Conservation (phyloP, 2,888 invertebrate species). For the Cataglyphis rosenhaueri region DNA sequence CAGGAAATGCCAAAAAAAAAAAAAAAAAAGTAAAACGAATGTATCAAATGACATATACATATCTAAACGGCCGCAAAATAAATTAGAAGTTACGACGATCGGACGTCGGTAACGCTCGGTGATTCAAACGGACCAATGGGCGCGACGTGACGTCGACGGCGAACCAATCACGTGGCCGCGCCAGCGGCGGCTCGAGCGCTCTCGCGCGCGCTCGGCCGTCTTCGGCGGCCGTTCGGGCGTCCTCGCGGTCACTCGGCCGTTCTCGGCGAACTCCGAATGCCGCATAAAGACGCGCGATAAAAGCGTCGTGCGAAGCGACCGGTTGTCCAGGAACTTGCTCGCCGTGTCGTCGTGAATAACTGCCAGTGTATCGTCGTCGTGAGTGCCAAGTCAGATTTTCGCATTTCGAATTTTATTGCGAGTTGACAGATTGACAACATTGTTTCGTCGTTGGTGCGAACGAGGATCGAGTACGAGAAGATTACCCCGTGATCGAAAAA, state of each 20-base stretch:
- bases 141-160: neutral
- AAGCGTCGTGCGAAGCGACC: conserved; percentile 75
- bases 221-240: neutral
- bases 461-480: neutral
- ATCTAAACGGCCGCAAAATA: neutral
- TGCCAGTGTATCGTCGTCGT: neutral
- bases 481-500: neutral
- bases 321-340: conserved; percentile 64
- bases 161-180: conserved; percentile 45
- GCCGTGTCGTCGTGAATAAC: conserved; percentile 61
- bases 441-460: neutral
- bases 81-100: neutral
- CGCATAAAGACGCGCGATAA: conserved; percentile 74
- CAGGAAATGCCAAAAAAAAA: neutral
- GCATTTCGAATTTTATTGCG: neutral
- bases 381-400: neutral
- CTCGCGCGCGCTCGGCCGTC: neutral
- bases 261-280: conserved; percentile 13
- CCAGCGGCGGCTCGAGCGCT: neutral
- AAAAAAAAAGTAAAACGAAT: neutral
- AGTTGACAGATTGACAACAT: neutral
- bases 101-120: conserved; percentile 37
- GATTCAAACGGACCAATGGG: conserved; percentile 66
- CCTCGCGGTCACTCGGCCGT: conserved; percentile 2
- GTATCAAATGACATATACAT: neutral